Evolutionary conservation across 2,797 vertebrate species (phyloP).

Genomic region (Alcedo atthis): DNA sequence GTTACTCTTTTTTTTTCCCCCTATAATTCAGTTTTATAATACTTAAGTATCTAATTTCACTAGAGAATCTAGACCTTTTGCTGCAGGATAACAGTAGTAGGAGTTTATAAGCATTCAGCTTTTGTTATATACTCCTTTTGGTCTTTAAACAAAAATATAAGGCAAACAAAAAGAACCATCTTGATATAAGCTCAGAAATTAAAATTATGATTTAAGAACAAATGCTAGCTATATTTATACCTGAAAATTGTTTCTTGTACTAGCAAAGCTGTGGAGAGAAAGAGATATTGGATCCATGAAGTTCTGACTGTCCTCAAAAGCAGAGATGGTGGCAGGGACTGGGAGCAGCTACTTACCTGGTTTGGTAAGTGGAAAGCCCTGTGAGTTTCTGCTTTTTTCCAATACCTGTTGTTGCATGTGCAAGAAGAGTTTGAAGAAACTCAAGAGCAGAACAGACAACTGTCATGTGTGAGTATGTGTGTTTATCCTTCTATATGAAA

Average conservation of each 20-base stretch:
- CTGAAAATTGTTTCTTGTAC: background rate
- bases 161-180: background rate
- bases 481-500: background rate
- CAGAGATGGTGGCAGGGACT: background rate
- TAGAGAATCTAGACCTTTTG: background rate
- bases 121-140: background rate
- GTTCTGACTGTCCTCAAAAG: background rate
- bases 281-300: background rate
- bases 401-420: background rate
- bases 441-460: background rate
- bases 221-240: background rate
- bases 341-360: background rate
- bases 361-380: background rate
- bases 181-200: background rate
- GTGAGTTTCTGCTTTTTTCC: background rate
- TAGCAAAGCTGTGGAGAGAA: background rate
- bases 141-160: background rate
- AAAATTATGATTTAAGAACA: background rate
- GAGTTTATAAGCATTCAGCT: background rate
- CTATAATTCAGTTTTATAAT: background rate
- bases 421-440: background rate
- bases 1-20: background rate
- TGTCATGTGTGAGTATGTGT: background rate
- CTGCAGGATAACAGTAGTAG: background rate
- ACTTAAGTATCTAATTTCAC: background rate